Evolutionary conservation across 2,888 invertebrate species (phyloP), one percentile per base, ranked within the genome.

Genomic region (Trichogramma evanescens): DNA sequence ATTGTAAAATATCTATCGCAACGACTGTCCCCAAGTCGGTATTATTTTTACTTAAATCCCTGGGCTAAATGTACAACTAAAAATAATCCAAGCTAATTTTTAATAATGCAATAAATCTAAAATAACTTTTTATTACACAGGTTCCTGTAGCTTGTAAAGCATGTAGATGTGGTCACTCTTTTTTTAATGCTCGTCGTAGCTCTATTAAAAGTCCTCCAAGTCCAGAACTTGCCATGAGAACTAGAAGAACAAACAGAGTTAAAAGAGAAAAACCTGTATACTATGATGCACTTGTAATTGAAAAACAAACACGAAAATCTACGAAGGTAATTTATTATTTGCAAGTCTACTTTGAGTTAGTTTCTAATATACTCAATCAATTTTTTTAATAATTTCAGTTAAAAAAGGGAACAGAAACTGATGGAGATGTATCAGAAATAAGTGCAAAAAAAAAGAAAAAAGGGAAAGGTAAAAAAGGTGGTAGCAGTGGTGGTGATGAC

Each of bases 101-200:
- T 1, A 13, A 13, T 13, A 13, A 13, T 13, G 13, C 13, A 2
- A 13, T 13, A 13, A 13, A 13, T 13, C 13, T 13, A 13, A 13
- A 13, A 1, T 13, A 44, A 4, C 44, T 8, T 48, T 7, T 26
- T 43, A 13, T 55, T 67, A 66, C 72, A 1, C 74, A 91, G 90
- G 89, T 91, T 63, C 90, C 91, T 2, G 91, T 91, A 39, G 91
- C 91, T 0, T 89, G 91, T 41, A 92, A 91, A 75, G 84, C 89
- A 0, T 93, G 92, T 74, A 88, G 87, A 50, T 92, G 91, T 72
- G 91, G 91, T 0, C 88, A 91, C 77, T 86, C 87, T 4, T 91
- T 91, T 79, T 89, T 89, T 71, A 84, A 87, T 67, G 82, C 88
- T 0, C 82, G 89, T 3, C 81, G 86, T 54, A 81, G 74, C 68